Conservation (phyloP, 2,113 vertebrate species). For the Genyomyrus donnyi region DNA sequence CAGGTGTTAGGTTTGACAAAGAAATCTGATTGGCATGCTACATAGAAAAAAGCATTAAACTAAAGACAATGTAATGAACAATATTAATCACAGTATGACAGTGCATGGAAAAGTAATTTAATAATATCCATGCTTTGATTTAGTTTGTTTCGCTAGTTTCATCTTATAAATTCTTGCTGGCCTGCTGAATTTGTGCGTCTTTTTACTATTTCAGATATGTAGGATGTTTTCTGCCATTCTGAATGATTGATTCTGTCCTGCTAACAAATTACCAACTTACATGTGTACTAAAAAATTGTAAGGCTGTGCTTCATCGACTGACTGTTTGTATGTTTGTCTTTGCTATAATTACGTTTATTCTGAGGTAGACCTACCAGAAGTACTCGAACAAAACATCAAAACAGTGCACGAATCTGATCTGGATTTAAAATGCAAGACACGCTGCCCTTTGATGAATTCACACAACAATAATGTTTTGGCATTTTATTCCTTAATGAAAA, state of each 20-base stretch:
- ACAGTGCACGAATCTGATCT: not conserved
- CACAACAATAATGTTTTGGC: not conserved
- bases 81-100: not conserved
- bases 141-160: not conserved
- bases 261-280: not conserved
- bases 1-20: not conserved
- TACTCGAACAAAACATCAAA: not conserved
- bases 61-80: not conserved
- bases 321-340: not conserved
- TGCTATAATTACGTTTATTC: not conserved
- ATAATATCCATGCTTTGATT: not conserved
- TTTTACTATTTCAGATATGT: not conserved
- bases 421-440: not conserved
- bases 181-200: not conserved
- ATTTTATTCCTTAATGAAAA: not conserved
- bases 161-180: not conserved
- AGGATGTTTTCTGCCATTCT: not conserved
- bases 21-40: not conserved
- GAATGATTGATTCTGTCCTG: not conserved
- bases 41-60: not conserved
- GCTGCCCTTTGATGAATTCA: not conserved
- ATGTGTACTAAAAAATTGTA: not conserved
- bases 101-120: not conserved
- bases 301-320: not conserved
- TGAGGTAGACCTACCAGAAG: not conserved